These are phyloP conservation scores for Malurus melanocephalus DNA, from an alignment of 2,113 vertebrate species.

Conservation along the genomic window DNA sequence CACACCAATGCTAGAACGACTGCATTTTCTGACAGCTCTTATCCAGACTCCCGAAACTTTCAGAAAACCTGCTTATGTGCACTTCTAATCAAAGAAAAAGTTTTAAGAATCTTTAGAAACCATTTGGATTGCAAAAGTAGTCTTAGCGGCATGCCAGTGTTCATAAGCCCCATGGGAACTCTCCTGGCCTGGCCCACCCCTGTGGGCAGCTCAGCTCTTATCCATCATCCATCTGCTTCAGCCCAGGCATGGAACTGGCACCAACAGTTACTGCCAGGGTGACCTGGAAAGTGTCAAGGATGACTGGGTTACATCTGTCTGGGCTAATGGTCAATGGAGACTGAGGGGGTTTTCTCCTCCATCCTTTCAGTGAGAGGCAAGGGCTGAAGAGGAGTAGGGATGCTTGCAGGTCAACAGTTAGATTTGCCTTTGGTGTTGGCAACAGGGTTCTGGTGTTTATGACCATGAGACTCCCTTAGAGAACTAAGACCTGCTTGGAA, in stretches of 20 bases:
- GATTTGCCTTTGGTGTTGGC: not conserved
- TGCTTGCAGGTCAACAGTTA: not conserved
- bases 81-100: not conserved
- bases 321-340: not conserved
- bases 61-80: fast-evolving
- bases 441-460: not conserved
- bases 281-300: not conserved
- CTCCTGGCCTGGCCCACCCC: not conserved
- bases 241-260: not conserved
- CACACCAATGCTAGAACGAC: not conserved
- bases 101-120: not conserved
- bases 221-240: not conserved
- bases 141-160: fast-evolving
- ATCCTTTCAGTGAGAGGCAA: not conserved
- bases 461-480: not conserved
- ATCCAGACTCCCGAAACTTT: not conserved
- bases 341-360: not conserved
- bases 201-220: not conserved
- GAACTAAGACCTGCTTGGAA: not conserved
- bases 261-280: not conserved
- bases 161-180: not conserved
- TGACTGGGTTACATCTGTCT: not conserved
- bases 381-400: not conserved
- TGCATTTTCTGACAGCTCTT: not conserved
- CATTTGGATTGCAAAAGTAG: not conserved